Evolutionary conservation across 2,113 vertebrate species (phyloP), one percentile per base, ranked within the genome.

Genomic region (Corythornis cristatus): DNA sequence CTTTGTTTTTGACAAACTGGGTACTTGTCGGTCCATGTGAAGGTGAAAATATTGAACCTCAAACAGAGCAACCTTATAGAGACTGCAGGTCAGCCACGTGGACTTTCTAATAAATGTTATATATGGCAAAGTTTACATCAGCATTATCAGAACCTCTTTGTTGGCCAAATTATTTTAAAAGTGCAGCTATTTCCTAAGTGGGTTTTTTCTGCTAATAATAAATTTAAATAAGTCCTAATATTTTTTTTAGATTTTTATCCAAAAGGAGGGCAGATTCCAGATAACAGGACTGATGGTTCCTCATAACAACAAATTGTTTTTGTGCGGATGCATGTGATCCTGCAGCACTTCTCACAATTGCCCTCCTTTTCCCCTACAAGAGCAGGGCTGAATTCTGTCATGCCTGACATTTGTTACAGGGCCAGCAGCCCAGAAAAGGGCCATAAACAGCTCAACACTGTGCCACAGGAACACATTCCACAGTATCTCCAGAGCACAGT

Each of bases 281-380:
- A 68, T 7, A 13, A 83, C 56, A 40, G 50, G 26, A 57, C 51
- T 25, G 33, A 74, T 2, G 40, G 48, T 19, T 81, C 45, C 45
- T 65, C 3, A 0, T 19, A 57, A n/a, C 35, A 68, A 15, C 16
- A 28, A n/a, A 17, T 0, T 15, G 17, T 56, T 71, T 83, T 40
- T 28, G 58, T 66, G 54, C 21, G 68, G 71, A 26, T 73, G 54
- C 12, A 22, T 20, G 42, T 54, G 78, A 15, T 8, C 12, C 66
- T 65, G 62, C 60, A 90, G 67, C 50, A 28, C 42, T 53, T 35
- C 50, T 65, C 57, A 51, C 31, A 46, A 6, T 6, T 15, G 21
- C n/a, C 54, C 40, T 79, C 48, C 19, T 26, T 31, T 25, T 31
- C 8, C 21, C n/a, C 71, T 61, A 23, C n/a, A 35, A 60, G 82